Evolutionary conservation across 2,113 vertebrate species (phyloP), one percentile per base, ranked within the genome.

Genomic region (Cryptotis parvus): DNA sequence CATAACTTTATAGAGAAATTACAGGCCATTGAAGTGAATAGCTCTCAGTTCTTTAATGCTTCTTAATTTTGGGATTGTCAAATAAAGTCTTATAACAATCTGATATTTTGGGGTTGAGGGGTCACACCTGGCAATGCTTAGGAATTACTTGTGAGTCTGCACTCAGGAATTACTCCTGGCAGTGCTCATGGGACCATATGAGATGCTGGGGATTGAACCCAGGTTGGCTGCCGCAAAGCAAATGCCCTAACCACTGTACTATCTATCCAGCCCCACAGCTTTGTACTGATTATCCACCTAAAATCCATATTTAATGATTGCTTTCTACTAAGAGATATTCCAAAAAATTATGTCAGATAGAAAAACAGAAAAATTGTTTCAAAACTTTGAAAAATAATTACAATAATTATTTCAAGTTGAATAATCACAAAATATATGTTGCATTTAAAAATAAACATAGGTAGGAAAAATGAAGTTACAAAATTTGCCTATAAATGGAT

Each of bases 1-100:
- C 6, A 43, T 27, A 79, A 72, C 6, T 76, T 76, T 79, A 92
- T 74, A 31, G 41, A 79, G 8, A 84, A 80, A 10, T 41, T 76
- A 9, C 20, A 68, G 33, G 10, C 29, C 52, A 49, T 8, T 66
- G 49, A 85, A 78, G 2, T 61, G 58, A 80, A 86, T 20, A 75
- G 14, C 39, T 45, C 9, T 65, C 33, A 52, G 43, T 84, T 11
- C 10, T 29, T 27, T 66, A 27, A 49, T n/a, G 15, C 15, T 58
- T 84, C 74, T 61, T 74, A 55, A 8, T 43, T 70, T 87, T 87
- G 66, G 6, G n/a, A 27, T 65, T 72, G 92, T 92, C 76, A 80
- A 75, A 75, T 16, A 26, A 6, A 90, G 72, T 63, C 26, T 73
- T 24, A 75, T 35, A 37, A 27, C 12, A n/a, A 65, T n/a, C n/a